Conservation (phyloP, 2,113 vertebrate genomes). For the Chrysemys picta region DNA sequence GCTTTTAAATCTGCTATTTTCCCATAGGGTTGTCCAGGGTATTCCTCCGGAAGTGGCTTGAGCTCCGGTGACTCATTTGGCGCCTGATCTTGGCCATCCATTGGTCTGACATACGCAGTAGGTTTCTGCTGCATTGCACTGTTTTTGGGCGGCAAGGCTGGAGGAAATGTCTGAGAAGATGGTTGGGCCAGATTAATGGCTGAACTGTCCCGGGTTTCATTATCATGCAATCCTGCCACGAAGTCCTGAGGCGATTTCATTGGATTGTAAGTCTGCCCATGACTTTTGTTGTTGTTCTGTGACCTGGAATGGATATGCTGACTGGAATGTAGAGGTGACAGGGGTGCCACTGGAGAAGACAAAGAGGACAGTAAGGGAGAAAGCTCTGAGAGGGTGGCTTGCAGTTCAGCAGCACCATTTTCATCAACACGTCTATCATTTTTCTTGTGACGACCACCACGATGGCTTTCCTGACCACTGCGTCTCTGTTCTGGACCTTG, state of each 20-base stretch:
- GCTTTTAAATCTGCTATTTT: constrained; percentile 81
- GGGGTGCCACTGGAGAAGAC: constrained; percentile 78
- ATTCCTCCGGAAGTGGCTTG: constrained; percentile 84
- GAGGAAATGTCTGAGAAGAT: constrained; percentile 86
- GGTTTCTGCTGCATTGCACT: constrained; percentile 90
- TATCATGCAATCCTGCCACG: constrained; percentile 56
- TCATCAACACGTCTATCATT: constrained; percentile 68
- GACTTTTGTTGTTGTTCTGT: constrained; percentile 66
- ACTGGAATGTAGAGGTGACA: constrained; percentile 86
- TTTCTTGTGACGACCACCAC: constrained; percentile 54
- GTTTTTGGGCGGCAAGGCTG: constrained; percentile 86
- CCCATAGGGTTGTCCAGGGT: constrained; percentile 75
- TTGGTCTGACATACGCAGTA: constrained; percentile 94
- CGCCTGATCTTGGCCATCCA: constrained; percentile 95
- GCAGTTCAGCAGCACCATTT: not conserved
- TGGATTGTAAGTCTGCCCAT: constrained; percentile 43
- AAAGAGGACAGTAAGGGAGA: constrained; percentile 75
- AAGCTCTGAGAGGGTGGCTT: constrained; percentile 55
- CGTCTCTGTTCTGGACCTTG: constrained; percentile 33
- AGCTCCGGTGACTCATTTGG: constrained; percentile 87
- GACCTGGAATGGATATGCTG: constrained; percentile 77
- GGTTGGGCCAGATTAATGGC: constrained; percentile 73
- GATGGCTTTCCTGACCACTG: constrained; percentile 30
- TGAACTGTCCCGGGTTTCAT: constrained; percentile 70
- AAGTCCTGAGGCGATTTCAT: constrained; percentile 62